Conservation (phyloP, 2,797 vertebrate genomes). For the Serranus cabrilla region DNA sequence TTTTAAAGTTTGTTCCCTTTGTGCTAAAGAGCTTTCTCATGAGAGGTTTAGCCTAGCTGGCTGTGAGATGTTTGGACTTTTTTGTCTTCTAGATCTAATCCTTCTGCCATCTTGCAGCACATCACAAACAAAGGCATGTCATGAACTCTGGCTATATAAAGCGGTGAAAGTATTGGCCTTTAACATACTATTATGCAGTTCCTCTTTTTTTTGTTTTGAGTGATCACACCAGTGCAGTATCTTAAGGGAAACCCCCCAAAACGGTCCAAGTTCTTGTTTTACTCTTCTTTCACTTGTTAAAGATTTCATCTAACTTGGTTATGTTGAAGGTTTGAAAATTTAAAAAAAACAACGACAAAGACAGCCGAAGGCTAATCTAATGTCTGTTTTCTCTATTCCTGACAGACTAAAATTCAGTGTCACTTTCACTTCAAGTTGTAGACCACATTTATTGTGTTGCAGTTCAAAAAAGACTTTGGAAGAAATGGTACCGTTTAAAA, state of each 20-base stretch:
- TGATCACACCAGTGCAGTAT: slow-evolving; percentile 33
- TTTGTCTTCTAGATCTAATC: slow-evolving; percentile 3
- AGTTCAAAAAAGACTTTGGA: slow-evolving; percentile 54
- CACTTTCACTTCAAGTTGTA: slow-evolving; percentile 46
- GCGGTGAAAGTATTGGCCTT: slow-evolving; percentile 16
- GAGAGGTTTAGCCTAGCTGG: slow-evolving; percentile 32
- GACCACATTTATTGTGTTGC: slow-evolving; percentile 17
- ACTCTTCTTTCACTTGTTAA: slow-evolving; percentile 8
- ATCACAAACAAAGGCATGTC: not conserved
- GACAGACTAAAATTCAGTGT: slow-evolving; percentile 24
- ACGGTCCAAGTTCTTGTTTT: slow-evolving; percentile 51
- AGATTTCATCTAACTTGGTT: not conserved
- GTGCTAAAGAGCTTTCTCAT: slow-evolving; percentile 52
- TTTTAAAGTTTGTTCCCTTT: slow-evolving; percentile 58
- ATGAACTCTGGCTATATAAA: not conserved
- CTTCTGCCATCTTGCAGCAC: not conserved
- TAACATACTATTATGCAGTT: slow-evolving; percentile 48
- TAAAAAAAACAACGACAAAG: not conserved
- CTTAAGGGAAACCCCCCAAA: slow-evolving; percentile 73
- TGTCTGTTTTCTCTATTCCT: slow-evolving; percentile 26
- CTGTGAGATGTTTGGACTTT: slow-evolving; percentile 26
- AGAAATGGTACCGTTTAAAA: slow-evolving; percentile 35
- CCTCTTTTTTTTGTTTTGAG: slow-evolving; percentile 76
- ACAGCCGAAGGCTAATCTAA: slow-evolving; percentile 4
- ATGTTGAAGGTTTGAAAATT: not conserved